A percentile compares a stretch with the other conserved stretches of the same genome.
These are phyloP conservation scores for Trigoniulus corallinus DNA, from an alignment of 1,140 invertebrate species.

Conservation along the genomic window DNA sequence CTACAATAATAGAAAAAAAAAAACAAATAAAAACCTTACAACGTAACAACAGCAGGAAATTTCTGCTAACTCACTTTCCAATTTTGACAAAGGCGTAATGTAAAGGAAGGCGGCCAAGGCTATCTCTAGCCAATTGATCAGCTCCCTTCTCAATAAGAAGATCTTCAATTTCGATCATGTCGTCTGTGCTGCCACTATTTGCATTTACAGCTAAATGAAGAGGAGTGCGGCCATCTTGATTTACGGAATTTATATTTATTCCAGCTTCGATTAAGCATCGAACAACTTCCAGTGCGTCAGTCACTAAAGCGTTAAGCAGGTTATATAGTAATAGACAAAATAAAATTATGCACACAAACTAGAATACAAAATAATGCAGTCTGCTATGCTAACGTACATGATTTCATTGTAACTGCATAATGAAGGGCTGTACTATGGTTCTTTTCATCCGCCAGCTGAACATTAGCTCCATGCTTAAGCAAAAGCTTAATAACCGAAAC, in stretches of 20 bases:
- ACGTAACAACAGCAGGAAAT: not conserved
- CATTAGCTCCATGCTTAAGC: conserved; percentile 12
- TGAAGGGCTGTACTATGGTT: conserved; percentile 19
- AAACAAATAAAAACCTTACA: not conserved
- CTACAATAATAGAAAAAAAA: conserved; percentile 4
- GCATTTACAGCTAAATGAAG: conserved; percentile 27
- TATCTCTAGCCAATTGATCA: conserved; percentile 16
- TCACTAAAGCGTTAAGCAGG: not conserved
- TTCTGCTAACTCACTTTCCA: conserved; percentile 7
- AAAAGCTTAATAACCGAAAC: conserved; percentile 4
- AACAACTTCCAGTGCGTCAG: conserved; percentile 11
- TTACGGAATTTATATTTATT: conserved; percentile 19
- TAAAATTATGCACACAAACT: too few species aligned
- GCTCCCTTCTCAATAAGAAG: conserved; percentile 18
- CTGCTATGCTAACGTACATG: conserved; percentile 2
- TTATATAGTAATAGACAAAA: not conserved
- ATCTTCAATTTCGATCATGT: conserved; percentile 20
- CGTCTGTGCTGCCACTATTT: conserved; percentile 23
- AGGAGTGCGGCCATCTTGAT: conserved; percentile 22
- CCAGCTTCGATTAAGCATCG: conserved; percentile 18
- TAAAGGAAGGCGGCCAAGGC: conserved; percentile 20
- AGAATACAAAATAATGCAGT: too few species aligned
- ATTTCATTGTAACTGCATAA: conserved; percentile 13
- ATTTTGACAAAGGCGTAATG: conserved; percentile 32
- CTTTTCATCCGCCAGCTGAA: conserved; percentile 13